These are phyloP conservation scores for Delia radicum DNA, from an alignment of 1,140 invertebrate species.

Conservation along the genomic window DNA sequence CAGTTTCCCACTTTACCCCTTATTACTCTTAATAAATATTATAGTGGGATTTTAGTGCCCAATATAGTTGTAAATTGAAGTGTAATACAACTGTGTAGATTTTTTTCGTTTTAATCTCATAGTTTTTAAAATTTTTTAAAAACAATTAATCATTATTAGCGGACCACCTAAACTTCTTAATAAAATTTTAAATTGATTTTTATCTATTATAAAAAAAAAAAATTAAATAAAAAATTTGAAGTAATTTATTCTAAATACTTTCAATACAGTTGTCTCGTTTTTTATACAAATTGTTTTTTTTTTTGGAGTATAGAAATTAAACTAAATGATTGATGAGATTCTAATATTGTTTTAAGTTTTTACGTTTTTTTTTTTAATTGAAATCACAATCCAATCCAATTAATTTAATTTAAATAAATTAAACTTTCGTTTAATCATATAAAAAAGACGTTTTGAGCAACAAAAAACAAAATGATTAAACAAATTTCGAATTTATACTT, in stretches of 20 bases:
- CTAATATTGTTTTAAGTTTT: not conserved
- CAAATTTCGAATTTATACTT: too few species aligned
- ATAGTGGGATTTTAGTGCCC: too few species aligned
- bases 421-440: not conserved
- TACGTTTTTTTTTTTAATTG: not conserved
- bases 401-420: slow-evolving; percentile 2
- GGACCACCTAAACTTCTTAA: too few species aligned
- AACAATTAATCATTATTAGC: too few species aligned
- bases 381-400: not conserved
- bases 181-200: not conserved
- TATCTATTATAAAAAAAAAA: not conserved
- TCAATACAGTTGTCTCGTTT: not conserved
- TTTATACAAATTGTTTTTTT: not conserved
- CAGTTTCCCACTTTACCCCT: too few species aligned
- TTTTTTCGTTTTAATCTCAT: too few species aligned
- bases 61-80: too few species aligned
- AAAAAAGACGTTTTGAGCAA: not conserved
- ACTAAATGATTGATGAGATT: not conserved
- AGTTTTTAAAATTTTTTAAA: too few species aligned
- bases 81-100: too few species aligned
- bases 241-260: not conserved
- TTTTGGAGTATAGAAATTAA: too few species aligned
- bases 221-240: not conserved
- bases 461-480: too few species aligned
- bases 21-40: too few species aligned